A percentile compares a stretch with the other conserved stretches of the same genome.
phyloP scores from a whole-genome alignment of 2,797 vertebrate species.

The Orientallactaga sibirica region DNA sequence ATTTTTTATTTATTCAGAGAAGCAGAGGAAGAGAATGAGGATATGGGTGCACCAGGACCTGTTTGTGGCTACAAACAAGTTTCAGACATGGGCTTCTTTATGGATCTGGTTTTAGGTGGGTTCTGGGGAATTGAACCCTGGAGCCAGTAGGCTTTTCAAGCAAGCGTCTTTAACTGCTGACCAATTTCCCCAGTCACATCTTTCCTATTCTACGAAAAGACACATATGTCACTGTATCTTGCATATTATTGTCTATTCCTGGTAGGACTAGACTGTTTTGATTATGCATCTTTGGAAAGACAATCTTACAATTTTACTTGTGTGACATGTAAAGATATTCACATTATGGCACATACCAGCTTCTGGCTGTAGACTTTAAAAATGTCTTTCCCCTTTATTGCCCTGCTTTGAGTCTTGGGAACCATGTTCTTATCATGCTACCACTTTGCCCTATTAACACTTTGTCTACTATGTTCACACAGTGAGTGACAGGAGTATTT shows the following conservation, averaged over 20 bases:
- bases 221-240: conserved; percentile 1
- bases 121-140: no score
- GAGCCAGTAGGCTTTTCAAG: no score
- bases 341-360: not conserved
- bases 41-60: no score
- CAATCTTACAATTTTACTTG: conserved; percentile 10
- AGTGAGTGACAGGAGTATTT: not conserved
- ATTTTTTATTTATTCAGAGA: no score
- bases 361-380: conserved; percentile 13
- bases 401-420: not conserved
- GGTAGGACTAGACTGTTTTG: conserved; percentile 37
- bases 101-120: no score
- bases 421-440: not conserved
- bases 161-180: no score
- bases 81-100: no score
- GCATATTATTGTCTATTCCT: conserved; percentile 9
- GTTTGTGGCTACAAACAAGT: no score
- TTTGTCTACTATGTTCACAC: conserved; percentile 5
- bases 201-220: not conserved
- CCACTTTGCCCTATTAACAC: not conserved
- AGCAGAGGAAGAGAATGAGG: no score
- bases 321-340: conserved; percentile 41
- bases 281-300: conserved; percentile 34
- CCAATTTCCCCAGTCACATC: no score
- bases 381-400: not conserved